A percentile compares a stretch with the other conserved stretches of the same genome.
These are phyloP conservation scores for Apamea crenata DNA, from an alignment of 2,888 invertebrate species.

Conservation along the genomic window DNA sequence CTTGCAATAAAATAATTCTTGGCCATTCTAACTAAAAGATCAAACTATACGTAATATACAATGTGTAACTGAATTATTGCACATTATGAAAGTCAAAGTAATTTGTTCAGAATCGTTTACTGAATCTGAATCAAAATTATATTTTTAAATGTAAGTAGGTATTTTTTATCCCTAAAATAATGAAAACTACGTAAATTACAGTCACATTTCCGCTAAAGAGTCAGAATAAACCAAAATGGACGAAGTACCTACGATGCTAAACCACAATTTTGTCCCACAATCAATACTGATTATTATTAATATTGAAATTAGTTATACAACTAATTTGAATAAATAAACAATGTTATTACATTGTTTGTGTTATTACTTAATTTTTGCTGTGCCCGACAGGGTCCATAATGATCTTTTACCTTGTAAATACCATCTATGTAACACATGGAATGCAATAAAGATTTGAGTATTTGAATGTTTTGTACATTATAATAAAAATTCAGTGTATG, in stretches of 20 bases:
- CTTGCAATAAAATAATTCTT: conserved; percentile 12
- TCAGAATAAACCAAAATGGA: neutral
- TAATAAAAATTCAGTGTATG: too few species aligned
- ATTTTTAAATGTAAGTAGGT: neutral
- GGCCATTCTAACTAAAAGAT: conserved; percentile 15
- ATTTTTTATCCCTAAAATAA: neutral
- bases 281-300: too few species aligned
- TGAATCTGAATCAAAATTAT: neutral
- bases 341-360: too few species aligned
- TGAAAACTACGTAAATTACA: neutral
- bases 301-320: too few species aligned
- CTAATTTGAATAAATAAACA: neutral
- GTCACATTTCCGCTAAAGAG: neutral
- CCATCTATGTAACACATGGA: too few species aligned
- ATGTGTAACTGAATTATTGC: neutral
- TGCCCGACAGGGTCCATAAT: too few species aligned
- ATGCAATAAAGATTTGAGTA: too few species aligned
- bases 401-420: too few species aligned
- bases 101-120: neutral
- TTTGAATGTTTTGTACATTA: neutral
- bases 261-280: neutral
- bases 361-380: too few species aligned
- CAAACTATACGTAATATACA: neutral
- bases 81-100: neutral
- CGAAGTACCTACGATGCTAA: too few species aligned